Percentiles rank a stretch among this genome's conserved stretches.
Evolutionary conservation across 2,113 vertebrate species (phyloP).

Genomic region (Alethe diademata): DNA sequence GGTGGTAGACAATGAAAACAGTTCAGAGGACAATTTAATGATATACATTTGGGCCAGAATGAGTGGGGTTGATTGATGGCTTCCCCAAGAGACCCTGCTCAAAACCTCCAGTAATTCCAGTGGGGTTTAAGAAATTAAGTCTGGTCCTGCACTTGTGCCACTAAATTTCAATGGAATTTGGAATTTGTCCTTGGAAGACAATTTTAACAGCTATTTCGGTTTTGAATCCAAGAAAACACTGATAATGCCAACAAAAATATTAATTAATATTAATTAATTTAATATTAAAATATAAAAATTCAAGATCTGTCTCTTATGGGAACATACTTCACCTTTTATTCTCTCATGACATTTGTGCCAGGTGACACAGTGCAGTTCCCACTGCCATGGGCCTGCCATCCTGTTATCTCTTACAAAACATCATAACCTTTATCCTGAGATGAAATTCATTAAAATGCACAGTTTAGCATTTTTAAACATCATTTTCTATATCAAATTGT

Average conservation of each 20-base stretch:
- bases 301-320: not conserved
- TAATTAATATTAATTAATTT: too few species aligned
- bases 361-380: not conserved
- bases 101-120: not conserved
- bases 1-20: not conserved
- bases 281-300: not conserved
- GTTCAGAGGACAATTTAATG: not conserved
- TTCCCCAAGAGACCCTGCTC: not conserved
- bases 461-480: not conserved
- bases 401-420: not conserved
- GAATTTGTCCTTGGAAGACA: not conserved
- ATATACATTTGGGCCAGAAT: not conserved
- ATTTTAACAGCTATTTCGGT: not conserved
- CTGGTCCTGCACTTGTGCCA: not conserved
- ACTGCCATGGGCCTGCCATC: not conserved
- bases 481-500: not conserved
- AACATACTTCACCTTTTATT: not conserved
- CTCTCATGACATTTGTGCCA: not conserved
- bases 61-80: not conserved
- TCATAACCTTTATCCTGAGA: not conserved
- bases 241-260: not conserved
- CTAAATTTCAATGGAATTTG: not conserved
- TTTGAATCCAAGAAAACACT: not conserved
- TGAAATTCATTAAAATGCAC: not conserved
- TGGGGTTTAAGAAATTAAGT: not conserved